Percentiles rank a stretch among this genome's conserved stretches.
These are phyloP conservation scores for Drosophila niveifrons DNA, from an alignment of 2,888 invertebrate genomes.

Conservation along the genomic window DNA sequence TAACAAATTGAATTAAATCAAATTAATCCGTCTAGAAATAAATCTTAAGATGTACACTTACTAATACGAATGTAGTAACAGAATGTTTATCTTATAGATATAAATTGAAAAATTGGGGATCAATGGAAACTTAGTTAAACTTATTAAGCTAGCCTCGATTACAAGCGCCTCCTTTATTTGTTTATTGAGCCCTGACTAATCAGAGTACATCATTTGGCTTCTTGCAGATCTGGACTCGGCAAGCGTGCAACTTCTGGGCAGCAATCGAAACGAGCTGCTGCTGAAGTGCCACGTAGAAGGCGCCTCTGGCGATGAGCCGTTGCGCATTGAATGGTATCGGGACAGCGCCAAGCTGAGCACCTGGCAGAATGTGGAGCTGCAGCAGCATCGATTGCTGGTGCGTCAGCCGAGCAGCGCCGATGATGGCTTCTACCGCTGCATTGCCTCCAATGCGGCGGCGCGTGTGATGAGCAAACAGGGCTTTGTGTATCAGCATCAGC, in stretches of 20 bases:
- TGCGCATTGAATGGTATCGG: constrained; percentile 84
- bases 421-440: constrained; percentile 91
- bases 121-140: too few relatives aligned
- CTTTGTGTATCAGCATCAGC: constrained; percentile 64
- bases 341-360: constrained; percentile 88
- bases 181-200: background rate
- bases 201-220: background rate
- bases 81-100: too few relatives aligned
- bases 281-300: constrained; percentile 84
- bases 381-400: constrained; percentile 84
- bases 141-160: background rate
- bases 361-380: constrained; percentile 87
- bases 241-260: constrained; percentile 81
- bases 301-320: constrained; percentile 78
- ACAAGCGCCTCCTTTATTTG: background rate
- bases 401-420: constrained; percentile 84
- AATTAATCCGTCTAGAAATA: too few relatives aligned
- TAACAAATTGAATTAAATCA: too few relatives aligned
- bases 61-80: too few relatives aligned
- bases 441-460: constrained; percentile 90
- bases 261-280: constrained; percentile 80
- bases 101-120: too few relatives aligned
- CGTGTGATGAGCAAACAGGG: constrained; percentile 83
- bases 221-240: constrained; percentile 83
- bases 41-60: too few relatives aligned